A percentile compares a stretch with the other conserved stretches of the same genome.
Conservation (phyloP, 2,797 vertebrate species). For the Apodemus agrarius region DNA sequence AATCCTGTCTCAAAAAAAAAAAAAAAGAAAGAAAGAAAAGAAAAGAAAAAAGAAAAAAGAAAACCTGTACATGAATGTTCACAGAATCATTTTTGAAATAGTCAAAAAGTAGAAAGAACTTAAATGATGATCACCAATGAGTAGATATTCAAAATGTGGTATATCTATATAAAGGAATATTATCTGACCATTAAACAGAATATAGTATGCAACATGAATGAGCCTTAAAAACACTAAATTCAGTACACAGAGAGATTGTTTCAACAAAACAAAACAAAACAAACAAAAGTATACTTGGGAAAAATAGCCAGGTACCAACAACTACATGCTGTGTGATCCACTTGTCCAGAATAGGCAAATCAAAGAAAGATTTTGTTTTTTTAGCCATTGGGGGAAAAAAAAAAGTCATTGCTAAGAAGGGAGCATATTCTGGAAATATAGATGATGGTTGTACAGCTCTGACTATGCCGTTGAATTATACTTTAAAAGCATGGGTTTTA, state of each 20-base stretch:
- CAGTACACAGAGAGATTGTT: not conserved
- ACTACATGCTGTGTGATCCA: not conserved
- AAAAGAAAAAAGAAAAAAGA: no score
- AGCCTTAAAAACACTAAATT: not conserved
- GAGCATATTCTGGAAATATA: not conserved
- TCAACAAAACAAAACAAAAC: not conserved
- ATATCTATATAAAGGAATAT: not conserved
- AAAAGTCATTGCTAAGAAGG: not conserved
- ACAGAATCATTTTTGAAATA: not conserved
- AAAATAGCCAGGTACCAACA: not conserved
- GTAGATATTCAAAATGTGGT: not conserved
- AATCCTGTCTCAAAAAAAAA: no score
- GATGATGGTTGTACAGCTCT: not conserved
- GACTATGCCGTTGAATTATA: not conserved
- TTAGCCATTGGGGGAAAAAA: no score
- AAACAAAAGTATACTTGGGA: not conserved
- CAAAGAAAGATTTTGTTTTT: no score
- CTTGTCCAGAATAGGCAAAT: not conserved
- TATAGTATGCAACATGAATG: not conserved
- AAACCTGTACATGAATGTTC: not conserved
- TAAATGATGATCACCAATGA: not conserved
- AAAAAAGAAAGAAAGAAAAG: no score
- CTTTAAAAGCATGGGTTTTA: not conserved
- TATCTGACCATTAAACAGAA: not conserved
- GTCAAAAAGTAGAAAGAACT: not conserved